Conservation (phyloP, 2,797 vertebrate species). For the Adelosebastes latens region DNA sequence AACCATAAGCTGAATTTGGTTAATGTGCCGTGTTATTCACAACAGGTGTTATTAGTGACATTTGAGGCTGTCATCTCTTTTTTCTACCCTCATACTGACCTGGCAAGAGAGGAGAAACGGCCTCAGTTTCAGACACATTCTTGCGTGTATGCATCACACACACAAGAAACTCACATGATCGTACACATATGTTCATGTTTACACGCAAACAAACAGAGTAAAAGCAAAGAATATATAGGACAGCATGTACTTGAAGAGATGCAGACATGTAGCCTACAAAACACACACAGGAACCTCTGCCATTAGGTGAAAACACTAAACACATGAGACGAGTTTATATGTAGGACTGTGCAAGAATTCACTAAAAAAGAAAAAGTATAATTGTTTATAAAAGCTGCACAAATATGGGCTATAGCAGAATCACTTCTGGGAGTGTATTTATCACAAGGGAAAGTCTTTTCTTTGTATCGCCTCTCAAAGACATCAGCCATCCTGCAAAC, state of each 20-base stretch:
- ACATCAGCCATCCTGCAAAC: conserved; percentile 8
- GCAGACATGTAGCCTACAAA: no score
- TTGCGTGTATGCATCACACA: neutral
- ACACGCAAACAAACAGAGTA: neutral
- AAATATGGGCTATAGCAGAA: neutral
- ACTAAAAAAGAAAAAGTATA: neutral
- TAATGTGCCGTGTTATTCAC: neutral
- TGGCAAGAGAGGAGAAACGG: neutral
- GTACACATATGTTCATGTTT: neutral
- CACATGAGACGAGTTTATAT: neutral
- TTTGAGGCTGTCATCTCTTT: neutral
- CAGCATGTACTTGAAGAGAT: no score
- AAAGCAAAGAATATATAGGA: no score
- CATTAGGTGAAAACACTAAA: neutral
- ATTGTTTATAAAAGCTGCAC: neutral
- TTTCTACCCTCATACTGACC: neutral
- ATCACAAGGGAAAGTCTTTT: neutral
- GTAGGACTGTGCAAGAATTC: neutral
- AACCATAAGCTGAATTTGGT: neutral
- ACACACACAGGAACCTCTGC: no score
- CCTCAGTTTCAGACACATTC: neutral
- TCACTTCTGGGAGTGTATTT: neutral
- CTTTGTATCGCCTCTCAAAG: neutral
- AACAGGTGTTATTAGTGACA: conserved; percentile 13
- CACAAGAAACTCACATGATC: neutral